Conservation (phyloP, 2,888 invertebrate genomes). For the Oligia latruncula region DNA sequence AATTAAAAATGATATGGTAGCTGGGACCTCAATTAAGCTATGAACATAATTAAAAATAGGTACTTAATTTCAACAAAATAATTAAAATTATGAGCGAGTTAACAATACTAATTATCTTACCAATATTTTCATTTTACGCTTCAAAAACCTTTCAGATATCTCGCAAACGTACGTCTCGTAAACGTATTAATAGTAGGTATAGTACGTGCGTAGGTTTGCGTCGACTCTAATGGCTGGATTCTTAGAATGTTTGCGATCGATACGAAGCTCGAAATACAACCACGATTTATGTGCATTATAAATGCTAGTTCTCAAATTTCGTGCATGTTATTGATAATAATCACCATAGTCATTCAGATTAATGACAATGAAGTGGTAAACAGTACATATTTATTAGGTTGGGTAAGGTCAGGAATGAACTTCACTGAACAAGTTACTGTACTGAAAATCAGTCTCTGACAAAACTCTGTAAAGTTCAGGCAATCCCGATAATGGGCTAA, state of each 20-base stretch:
- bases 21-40: too few species aligned
- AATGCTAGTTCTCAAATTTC: slow-evolving; percentile 30
- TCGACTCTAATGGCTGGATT: slow-evolving; percentile 38
- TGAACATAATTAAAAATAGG: too few species aligned
- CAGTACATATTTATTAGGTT: slow-evolving; percentile 24
- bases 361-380: not conserved
- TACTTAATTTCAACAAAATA: too few species aligned
- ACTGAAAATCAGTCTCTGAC: not conserved
- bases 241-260: slow-evolving; percentile 62
- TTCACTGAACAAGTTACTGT: not conserved
- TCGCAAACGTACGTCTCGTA: too few species aligned
- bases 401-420: slow-evolving; percentile 36
- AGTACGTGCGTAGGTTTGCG: slow-evolving; percentile 50
- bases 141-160: too few species aligned
- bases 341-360: not conserved
- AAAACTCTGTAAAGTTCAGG: not conserved
- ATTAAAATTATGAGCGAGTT: too few species aligned
- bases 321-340: slow-evolving; percentile 15
- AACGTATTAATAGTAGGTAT: slow-evolving; percentile 4
- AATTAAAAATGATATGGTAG: too few species aligned
- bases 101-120: too few species aligned
- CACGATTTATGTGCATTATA: slow-evolving; percentile 51
- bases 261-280: slow-evolving; percentile 45
- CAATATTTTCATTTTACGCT: too few species aligned
- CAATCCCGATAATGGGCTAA: slow-evolving; percentile 10